A percentile compares a stretch with the other conserved stretches of the same genome.
These are phyloP conservation scores for Leptopilina boulardi DNA, from an alignment of 1,140 invertebrate species.

Conservation along the genomic window DNA sequence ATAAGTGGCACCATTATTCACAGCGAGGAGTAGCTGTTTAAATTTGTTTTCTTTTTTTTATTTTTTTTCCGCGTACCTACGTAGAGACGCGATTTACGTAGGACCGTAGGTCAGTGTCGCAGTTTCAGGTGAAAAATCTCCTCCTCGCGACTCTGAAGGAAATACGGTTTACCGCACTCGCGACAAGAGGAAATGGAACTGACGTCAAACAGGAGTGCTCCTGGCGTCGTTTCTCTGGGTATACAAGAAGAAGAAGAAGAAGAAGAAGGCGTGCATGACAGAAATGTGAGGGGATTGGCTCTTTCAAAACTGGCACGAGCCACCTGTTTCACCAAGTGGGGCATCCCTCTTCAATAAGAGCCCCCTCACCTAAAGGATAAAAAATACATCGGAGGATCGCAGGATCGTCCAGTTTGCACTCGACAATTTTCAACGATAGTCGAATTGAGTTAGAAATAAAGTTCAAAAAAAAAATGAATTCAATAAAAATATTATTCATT, in stretches of 20 bases:
- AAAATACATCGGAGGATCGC: slow-evolving; percentile 20
- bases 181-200: slow-evolving; percentile 24
- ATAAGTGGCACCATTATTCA: neutral
- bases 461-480: neutral
- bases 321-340: slow-evolving; percentile 22
- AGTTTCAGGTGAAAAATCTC: slow-evolving; percentile 11
- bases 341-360: slow-evolving; percentile 13
- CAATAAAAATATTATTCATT: neutral
- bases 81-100: slow-evolving; percentile 15
- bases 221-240: neutral
- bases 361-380: slow-evolving; percentile 8
- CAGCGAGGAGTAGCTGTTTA: neutral
- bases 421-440: slow-evolving; percentile 21
- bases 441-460: neutral
- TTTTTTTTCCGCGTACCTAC: slow-evolving; percentile 7
- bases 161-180: slow-evolving; percentile 7
- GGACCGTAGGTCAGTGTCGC: slow-evolving; percentile 17
- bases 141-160: neutral
- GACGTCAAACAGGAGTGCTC: slow-evolving; percentile 31
- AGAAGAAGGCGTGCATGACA: slow-evolving; percentile 20
- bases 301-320: slow-evolving; percentile 29
- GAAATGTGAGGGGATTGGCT: slow-evolving; percentile 26
- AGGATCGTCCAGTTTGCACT: slow-evolving; percentile 30
- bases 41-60: slow-evolving; percentile 18
- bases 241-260: no score